Evolutionary conservation across 1,140 invertebrate genomes (phyloP), one percentile per base, ranked within the genome.

Genomic region (Arion vulgaris): DNA sequence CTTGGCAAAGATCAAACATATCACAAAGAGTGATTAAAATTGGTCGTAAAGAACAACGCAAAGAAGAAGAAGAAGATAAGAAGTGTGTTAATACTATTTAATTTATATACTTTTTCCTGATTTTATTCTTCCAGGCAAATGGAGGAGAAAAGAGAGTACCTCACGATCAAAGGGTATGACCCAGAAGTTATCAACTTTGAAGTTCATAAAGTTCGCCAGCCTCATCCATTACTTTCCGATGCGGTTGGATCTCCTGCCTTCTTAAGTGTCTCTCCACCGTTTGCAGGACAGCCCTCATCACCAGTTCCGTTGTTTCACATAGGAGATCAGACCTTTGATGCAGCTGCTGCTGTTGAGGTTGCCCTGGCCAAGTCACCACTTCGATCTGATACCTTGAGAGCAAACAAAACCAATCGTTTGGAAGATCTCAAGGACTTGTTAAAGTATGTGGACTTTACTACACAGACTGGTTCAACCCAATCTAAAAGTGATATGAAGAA

Each of bases 131-230:
- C 36, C 39, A 80, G 78, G 28, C 78, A 80, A 53, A 69, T 80
- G 28, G 78, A 80, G 38, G 78, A 81, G 39, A 81, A 74, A 74
- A 72, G 80, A 49, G 69, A 51, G 11, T 81, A 73, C 34, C 39
- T 81, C 19, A 53, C 13, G 15, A 74, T 1, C 32, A 73, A 81
- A 49, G 71, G 71, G 1, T 81, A 81, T 57, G 80, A 81, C 71
- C 68, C 73, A 69, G 80, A 73, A 39, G 80, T 81, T n/a, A 57
- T 81, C 26, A 51, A 81, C 45, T 81, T 73, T 53, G 80, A 81
- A 66, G 4, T 81, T 17, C 41, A n/a, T 39, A 81, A 81, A 66
- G 26, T 41, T 62, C 71, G 69, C 51, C 80, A 81, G 51, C 68
- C 49, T 57, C 80, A 81, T 74, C 71, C 80, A 11, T 81, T 81